Conservation (phyloP, 1,140 invertebrate species). For the Lepidurus packardi region DNA sequence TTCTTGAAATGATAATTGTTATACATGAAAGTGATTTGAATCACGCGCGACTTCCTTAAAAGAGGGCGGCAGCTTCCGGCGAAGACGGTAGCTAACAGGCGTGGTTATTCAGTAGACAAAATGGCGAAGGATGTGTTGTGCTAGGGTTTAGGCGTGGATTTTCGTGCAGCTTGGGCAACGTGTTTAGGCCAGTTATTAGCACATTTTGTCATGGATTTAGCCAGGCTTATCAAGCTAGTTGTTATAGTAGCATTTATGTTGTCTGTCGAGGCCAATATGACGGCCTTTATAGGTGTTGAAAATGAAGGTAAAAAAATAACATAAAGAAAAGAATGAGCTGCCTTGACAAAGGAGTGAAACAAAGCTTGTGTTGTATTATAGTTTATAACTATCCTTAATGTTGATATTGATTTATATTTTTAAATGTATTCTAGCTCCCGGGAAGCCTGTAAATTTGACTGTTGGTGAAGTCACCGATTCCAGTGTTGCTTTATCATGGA, state of each 20-base stretch:
- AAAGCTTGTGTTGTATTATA: not conserved
- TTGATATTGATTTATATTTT: not conserved
- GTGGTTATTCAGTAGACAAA: not conserved
- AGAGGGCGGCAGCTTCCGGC: not conserved
- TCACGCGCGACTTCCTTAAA: not conserved
- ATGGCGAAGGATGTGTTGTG: conserved; percentile 10
- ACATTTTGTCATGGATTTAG: not conserved
- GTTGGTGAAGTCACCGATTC: conserved; percentile 65
- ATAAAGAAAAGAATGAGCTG: not conserved
- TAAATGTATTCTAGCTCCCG: conserved; percentile 56
- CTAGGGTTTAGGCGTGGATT: conserved; percentile 1
- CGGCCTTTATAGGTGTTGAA: not conserved
- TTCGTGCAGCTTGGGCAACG: not conserved
- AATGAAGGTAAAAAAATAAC: not conserved
- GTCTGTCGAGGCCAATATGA: not conserved
- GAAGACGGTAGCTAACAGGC: not conserved
- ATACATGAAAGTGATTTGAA: not conserved
- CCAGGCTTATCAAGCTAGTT: not conserved
- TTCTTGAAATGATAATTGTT: no score
- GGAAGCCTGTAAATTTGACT: conserved; percentile 71
- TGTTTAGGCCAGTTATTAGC: not conserved
- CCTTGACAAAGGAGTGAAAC: not conserved
- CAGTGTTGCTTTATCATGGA: conserved; percentile 72
- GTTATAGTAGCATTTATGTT: not conserved
- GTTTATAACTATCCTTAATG: not conserved